These are phyloP conservation scores for Polyodon spathula DNA, from an alignment of 2,113 vertebrate species.

Conservation along the genomic window DNA sequence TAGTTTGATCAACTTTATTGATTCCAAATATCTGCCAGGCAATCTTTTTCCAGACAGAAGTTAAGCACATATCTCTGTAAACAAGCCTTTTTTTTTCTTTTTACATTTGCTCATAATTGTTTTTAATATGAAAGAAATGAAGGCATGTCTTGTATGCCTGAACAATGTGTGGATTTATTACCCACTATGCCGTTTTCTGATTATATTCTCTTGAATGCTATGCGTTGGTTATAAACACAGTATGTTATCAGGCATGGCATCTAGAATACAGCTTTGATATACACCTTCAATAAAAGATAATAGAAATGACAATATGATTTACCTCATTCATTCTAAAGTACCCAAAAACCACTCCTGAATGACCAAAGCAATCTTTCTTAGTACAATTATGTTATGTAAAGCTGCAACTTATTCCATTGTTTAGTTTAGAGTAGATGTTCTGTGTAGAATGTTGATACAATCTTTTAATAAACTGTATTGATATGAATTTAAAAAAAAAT, in stretches of 20 bases:
- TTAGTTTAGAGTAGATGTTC: conserved; percentile 14
- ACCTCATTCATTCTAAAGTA: conserved; percentile 41
- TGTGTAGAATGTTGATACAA: conserved; percentile 5
- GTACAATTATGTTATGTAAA: conserved; percentile 46
- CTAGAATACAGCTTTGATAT: conserved; percentile 28
- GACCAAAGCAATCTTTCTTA: conserved; percentile 40
- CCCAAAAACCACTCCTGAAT: conserved; percentile 32
- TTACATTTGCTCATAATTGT: background rate
- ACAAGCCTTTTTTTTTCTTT: background rate
- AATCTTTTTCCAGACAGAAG: background rate
- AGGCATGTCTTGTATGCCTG: background rate
- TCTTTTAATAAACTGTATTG: conserved; percentile 6
- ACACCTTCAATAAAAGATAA: conserved; percentile 44
- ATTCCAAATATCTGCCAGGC: background rate
- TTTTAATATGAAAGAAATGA: conserved; percentile 7
- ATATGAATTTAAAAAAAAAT: background rate
- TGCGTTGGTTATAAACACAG: conserved; percentile 29
- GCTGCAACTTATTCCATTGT: conserved; percentile 34
- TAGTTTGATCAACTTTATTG: conserved; percentile 4
- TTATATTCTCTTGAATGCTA: conserved; percentile 30
- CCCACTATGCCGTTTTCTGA: conserved; percentile 37
- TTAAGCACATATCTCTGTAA: conserved; percentile 3
- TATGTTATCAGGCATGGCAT: conserved; percentile 25
- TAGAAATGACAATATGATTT: conserved; percentile 50
- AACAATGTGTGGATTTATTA: conserved; percentile 35